Conservation (phyloP, 2,113 vertebrate genomes). For the Cebidichthys violaceus region DNA sequence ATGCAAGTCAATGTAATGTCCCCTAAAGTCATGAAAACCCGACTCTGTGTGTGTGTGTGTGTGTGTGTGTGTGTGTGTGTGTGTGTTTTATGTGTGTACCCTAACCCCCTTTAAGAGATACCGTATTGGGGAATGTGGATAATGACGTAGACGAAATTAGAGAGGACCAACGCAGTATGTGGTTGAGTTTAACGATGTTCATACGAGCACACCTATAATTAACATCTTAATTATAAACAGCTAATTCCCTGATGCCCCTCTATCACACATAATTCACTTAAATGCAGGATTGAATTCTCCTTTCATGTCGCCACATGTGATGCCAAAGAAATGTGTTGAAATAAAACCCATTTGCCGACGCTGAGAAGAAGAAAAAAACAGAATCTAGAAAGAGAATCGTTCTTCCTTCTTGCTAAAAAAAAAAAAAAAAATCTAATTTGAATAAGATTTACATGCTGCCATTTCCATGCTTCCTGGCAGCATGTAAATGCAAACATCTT, state of each 20-base stretch:
- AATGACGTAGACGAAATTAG: conserved; percentile 52
- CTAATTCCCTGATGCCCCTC: conserved; percentile 43
- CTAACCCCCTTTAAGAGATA: background rate
- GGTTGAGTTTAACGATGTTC: conserved; percentile 44
- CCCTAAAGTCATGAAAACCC: background rate
- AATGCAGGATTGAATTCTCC: background rate
- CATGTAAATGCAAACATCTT: conserved; percentile 11
- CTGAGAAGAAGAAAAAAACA: background rate
- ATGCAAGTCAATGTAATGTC: background rate
- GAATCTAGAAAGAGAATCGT: background rate
- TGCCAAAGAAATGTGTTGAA: conserved; percentile 38
- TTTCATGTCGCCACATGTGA: conserved; percentile 42
- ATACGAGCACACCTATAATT: conserved; percentile 59
- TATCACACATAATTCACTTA: conserved; percentile 27
- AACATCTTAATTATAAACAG: conserved; percentile 70
- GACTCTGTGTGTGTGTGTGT: background rate
- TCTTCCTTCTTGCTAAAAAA: background rate
- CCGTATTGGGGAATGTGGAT: conserved; percentile 24
- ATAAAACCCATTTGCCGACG: conserved; percentile 2
- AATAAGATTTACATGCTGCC: conserved; percentile 24
- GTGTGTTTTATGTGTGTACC: conserved; percentile 8
- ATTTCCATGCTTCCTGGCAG: conserved; percentile 20
- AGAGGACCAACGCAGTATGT: conserved; percentile 29
- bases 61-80: conserved; percentile 19
- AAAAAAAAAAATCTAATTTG: conserved; percentile 20